Conservation (phyloP, 1,140 invertebrate species). For the Tetraneura akinire region DNA sequence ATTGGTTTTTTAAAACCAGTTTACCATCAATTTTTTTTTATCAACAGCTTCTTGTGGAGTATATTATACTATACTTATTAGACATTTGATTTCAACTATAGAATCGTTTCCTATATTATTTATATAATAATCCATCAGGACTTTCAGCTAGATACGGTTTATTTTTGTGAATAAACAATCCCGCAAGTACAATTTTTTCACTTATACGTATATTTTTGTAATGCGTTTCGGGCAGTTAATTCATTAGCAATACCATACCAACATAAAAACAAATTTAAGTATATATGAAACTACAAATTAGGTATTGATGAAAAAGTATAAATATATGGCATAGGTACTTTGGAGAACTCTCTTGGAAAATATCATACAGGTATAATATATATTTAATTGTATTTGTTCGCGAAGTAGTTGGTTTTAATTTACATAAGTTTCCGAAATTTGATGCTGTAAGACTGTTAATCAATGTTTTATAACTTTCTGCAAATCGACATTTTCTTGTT, state of each 20-base stretch:
- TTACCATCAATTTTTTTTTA: neutral
- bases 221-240: neutral
- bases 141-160: neutral
- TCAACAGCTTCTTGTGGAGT: neutral
- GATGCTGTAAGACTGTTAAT: constrained; percentile 2
- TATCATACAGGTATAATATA: too few species aligned
- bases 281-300: neutral
- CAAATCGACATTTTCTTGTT: neutral
- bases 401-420: neutral
- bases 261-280: neutral
- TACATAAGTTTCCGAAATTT: neutral
- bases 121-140: neutral
- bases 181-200: neutral
- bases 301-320: neutral
- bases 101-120: neutral
- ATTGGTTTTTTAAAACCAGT: neutral
- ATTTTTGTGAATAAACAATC: neutral
- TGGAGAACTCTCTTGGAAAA: neutral
- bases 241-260: constrained; percentile 8
- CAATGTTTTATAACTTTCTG: neutral
- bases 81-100: neutral
- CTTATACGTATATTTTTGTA: neutral
- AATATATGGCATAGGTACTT: neutral
- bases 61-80: neutral
- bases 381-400: neutral